These are phyloP conservation scores for Calyptomena viridis DNA, from an alignment of 2,113 vertebrate genomes.

Conservation along the genomic window DNA sequence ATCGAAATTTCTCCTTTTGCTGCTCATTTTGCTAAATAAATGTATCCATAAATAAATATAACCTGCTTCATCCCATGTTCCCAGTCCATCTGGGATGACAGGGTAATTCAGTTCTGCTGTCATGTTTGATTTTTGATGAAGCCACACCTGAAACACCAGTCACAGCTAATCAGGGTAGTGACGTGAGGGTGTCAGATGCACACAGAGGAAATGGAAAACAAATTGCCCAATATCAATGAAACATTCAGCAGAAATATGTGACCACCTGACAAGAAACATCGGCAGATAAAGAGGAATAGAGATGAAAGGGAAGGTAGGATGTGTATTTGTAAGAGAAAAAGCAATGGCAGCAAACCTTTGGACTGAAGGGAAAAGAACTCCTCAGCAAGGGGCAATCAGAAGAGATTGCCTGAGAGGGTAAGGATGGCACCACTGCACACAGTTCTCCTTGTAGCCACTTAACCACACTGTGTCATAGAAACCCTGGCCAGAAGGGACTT, in stretches of 20 bases:
- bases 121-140: background rate
- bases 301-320: background rate
- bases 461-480: background rate
- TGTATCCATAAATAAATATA: too few relatives aligned
- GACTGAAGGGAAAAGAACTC: background rate
- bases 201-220: background rate
- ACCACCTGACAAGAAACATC: background rate
- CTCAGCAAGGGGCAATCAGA: background rate
- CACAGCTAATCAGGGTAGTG: background rate
- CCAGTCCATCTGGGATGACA: background rate
- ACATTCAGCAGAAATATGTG: background rate
- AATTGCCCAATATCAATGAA: background rate
- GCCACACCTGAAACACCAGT: background rate
- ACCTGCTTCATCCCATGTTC: background rate
- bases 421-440: background rate
- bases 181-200: background rate
- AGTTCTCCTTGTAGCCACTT: background rate
- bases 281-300: background rate
- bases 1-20: background rate
- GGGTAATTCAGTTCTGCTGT: background rate
- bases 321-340: rapidly evolving
- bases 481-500: background rate
- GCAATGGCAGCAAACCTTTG: background rate
- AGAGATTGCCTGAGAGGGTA: background rate
- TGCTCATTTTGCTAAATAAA: background rate